phyloP scores from a whole-genome alignment of 1,140 invertebrate genomes.

The Ephestia elutella region DNA sequence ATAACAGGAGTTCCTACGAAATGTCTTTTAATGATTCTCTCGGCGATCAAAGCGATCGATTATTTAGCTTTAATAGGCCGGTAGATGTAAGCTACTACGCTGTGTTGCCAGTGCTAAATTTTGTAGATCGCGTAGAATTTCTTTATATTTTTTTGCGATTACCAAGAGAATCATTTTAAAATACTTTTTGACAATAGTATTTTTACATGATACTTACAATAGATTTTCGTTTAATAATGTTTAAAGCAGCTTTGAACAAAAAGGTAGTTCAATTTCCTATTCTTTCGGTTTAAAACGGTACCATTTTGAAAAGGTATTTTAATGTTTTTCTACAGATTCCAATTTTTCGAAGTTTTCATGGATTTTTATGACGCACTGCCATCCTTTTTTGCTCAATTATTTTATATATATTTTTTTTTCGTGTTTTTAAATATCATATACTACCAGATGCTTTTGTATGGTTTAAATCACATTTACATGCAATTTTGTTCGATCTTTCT shows the following conservation, averaged over 20 bases:
- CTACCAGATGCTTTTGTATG: no score
- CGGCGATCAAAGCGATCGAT: constrained; percentile 14
- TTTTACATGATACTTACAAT: no score
- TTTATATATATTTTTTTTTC: neutral
- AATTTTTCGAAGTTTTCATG: no score
- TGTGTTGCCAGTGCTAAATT: constrained; percentile 39
- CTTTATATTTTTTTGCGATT: neutral
- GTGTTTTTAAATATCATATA: neutral
- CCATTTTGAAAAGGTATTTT: neutral
- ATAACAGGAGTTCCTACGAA: constrained; percentile 15
- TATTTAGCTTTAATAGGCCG: constrained; percentile 34
- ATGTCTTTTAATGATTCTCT: constrained; percentile 8
- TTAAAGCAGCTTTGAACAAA: no score
- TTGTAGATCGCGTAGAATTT: neutral
- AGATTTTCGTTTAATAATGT: no score
- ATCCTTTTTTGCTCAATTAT: constrained; percentile 18
- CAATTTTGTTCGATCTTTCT: neutral
- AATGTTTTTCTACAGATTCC: neutral
- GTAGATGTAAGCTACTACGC: constrained; percentile 45
- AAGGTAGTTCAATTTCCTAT: no score
- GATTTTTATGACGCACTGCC: neutral
- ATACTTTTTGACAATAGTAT: neutral
- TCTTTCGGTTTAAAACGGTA: neutral
- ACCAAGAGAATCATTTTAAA: neutral
- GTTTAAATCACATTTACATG: neutral